Base-by-base conservation (phyloP, 2,113 vertebrate genomes). In the Gasterosteus nipponicus region DNA sequence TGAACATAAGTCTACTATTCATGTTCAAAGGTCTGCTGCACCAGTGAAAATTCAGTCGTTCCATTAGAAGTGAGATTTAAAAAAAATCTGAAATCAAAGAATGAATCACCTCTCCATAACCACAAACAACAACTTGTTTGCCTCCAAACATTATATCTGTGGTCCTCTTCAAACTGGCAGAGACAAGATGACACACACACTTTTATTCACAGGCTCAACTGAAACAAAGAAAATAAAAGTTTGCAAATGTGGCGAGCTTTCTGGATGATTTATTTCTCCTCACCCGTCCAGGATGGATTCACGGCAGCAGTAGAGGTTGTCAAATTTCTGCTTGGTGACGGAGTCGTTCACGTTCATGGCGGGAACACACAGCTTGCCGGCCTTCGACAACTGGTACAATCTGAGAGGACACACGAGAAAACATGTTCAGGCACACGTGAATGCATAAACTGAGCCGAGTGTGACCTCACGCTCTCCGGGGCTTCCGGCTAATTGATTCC, bases 61-160 rank as follows among this genome's bases (percentile, higher is more conserved):
- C 53, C 11, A 70, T 57, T 2, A 47, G 44, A 81, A 71, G 26
- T n/a, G 2, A 58, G 18, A 49, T 9, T 8, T 4, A 12, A 18
- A 5, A 29, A 42, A 39, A 19, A 9, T 44, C 41, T 59, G 16
- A 18, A 29, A 81, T 61, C 12, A 68, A 51, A 79, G 38, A 73
- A 77, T 71, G 47, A 90, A 49, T 97, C 92, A 99, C 98, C 96
- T 99, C 98, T 90, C 98, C 98, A 85, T 99, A 99, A 73, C 98
- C 98, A 92, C 97, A 99, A 81, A 99, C 96, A 80, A 99, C 96
- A 81, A 98, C 96, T 90, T 99, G 98, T 87, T 99, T 99, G 78
- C 98, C 97, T 91, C 98, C 98, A 92, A 99, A 99, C 98, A 99
- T 99, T 82, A 99, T 97, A 89, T 99, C 98, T 7, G 98, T 99